These are phyloP conservation scores for Leucoma salicis DNA, from an alignment of 2,888 invertebrate genomes.

Conservation along the genomic window DNA sequence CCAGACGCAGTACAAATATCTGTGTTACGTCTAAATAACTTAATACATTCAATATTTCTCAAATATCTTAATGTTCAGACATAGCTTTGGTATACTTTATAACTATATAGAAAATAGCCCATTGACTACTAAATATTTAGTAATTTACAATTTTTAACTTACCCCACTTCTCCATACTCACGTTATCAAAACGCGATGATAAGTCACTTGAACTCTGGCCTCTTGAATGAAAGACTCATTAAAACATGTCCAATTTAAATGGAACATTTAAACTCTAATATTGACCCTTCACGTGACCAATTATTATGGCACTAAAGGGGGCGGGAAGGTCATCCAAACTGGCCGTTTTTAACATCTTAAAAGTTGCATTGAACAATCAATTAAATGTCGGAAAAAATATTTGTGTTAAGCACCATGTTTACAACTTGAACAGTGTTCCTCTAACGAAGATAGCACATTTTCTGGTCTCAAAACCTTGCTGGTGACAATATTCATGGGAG, in stretches of 20 bases:
- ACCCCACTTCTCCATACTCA: constrained; percentile 22
- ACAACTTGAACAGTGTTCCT: no score
- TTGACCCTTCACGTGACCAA: neutral
- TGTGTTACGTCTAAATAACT: no score
- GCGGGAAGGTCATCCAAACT: constrained; percentile 9
- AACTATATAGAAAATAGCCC: no score
- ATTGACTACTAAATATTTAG: no score
- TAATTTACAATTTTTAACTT: constrained; percentile 22
- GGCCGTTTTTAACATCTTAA: constrained; percentile 12
- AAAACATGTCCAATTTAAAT: constrained; percentile 33
- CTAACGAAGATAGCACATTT: no score
- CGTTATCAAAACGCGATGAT: constrained; percentile 59
- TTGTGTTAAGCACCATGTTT: no score
- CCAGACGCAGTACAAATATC: no score
- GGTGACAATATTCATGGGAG: no score
- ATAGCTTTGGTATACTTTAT: no score
- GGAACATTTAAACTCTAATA: constrained; percentile 25
- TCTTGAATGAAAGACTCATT: constrained; percentile 51
- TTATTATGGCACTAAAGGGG: neutral
- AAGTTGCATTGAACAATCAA: constrained; percentile 15
- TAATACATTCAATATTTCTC: no score
- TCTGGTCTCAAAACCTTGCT: no score
- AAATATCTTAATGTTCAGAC: no score
- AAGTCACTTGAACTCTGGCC: constrained; percentile 57
- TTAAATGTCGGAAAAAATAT: neutral